Percentiles rank a stretch among this genome's conserved stretches.
phyloP scores from a whole-genome alignment of 2,113 vertebrate genomes.

The Cathartes aura region DNA sequence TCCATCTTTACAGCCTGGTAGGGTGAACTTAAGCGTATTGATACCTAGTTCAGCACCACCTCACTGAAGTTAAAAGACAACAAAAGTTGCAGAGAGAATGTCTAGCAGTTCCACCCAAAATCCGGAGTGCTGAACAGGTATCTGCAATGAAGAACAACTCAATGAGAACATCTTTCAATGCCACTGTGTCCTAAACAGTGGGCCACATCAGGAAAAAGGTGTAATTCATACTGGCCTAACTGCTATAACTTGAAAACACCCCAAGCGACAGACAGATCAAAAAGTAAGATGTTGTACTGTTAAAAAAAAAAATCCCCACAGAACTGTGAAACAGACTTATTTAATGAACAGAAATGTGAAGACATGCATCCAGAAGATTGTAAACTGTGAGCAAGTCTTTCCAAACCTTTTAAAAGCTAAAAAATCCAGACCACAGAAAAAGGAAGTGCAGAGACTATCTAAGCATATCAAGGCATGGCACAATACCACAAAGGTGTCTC shows the following conservation, averaged over 20 bases:
- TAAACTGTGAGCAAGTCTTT: background rate
- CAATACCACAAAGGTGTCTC: background rate
- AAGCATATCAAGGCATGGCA: background rate
- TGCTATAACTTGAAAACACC: background rate
- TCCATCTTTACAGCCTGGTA: background rate
- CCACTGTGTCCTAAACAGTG: background rate
- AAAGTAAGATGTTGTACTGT: background rate
- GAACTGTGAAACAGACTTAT: background rate
- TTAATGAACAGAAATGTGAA: background rate
- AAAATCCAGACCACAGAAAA: background rate
- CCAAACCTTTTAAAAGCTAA: background rate
- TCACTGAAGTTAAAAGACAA: background rate
- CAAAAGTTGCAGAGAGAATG: background rate
- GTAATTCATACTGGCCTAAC: background rate
- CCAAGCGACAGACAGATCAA: background rate
- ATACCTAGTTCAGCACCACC: background rate
- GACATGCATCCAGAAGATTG: background rate
- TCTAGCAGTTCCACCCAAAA: background rate
- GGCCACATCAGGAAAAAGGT: background rate
- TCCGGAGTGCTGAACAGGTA: background rate
- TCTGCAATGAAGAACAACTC: background rate
- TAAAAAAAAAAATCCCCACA: background rate
- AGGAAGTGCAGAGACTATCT: background rate
- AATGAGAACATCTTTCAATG: background rate
- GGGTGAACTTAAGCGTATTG: background rate